A percentile compares a stretch with the other conserved stretches of the same genome.
phyloP scores from a whole-genome alignment of 2,113 vertebrate genomes.

The Serilophus lunatus region DNA sequence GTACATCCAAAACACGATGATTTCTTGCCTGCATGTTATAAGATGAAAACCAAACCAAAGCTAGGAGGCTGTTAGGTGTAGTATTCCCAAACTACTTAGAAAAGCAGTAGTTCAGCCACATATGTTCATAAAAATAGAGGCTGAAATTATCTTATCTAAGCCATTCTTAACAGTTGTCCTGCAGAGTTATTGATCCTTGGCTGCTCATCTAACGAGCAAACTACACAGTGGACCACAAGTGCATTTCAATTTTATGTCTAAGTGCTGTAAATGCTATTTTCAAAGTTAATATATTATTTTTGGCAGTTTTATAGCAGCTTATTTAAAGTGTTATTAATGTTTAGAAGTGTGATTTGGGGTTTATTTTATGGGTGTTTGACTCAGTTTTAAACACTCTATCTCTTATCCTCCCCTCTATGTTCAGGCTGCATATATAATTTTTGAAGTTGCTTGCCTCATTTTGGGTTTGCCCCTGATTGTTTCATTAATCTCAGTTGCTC shows the following conservation, averaged over 20 bases:
- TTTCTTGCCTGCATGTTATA: background rate
- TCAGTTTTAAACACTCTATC: slow-evolving; percentile 26
- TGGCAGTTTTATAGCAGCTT: slow-evolving; percentile 53
- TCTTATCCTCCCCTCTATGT: background rate
- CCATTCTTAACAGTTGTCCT: slow-evolving; percentile 33
- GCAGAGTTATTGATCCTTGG: slow-evolving; percentile 45
- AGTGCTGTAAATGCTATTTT: slow-evolving; percentile 39
- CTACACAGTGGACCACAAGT: slow-evolving; percentile 38
- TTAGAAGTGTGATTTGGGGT: slow-evolving; percentile 33
- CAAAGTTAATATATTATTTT: slow-evolving; percentile 54
- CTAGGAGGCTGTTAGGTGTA: background rate
- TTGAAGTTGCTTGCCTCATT: background rate
- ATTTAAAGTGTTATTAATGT: slow-evolving; percentile 61
- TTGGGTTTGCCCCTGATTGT: background rate
- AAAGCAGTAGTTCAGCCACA: background rate
- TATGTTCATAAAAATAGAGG: background rate
- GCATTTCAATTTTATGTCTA: slow-evolving; percentile 55
- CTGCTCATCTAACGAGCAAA: slow-evolving; percentile 43
- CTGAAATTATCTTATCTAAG: slow-evolving; percentile 15
- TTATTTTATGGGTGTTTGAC: slow-evolving; percentile 53
- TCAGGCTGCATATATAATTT: background rate
- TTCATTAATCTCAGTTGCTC: background rate
- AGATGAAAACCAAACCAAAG: background rate
- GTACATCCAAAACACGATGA: background rate
- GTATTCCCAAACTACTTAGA: background rate